Evolutionary conservation across 2,888 invertebrate genomes (phyloP).

Genomic region (Pandemis corylana): DNA sequence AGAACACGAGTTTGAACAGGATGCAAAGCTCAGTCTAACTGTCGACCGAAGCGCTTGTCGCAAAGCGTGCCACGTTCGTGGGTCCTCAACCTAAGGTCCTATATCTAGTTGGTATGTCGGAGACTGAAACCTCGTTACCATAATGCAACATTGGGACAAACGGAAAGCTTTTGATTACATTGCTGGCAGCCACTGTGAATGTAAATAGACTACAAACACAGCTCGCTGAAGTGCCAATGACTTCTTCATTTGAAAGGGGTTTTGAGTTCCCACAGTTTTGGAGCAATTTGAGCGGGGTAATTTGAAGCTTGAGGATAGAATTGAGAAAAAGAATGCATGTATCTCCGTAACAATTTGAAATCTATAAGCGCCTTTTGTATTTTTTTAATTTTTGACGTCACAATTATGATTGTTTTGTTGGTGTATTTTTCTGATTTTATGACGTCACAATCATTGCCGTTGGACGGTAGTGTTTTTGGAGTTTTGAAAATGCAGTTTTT

Average conservation of each 20-base stretch:
- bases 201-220: slow-evolving; percentile 61
- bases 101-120: slow-evolving; percentile 1
- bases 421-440: too few species aligned
- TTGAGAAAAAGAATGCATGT: background rate
- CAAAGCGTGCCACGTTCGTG: background rate
- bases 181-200: slow-evolving; percentile 64
- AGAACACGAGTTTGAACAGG: too few species aligned
- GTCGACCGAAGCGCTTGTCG: background rate
- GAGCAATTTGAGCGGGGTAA: slow-evolving; percentile 2
- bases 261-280: slow-evolving; percentile 16
- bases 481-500: too few species aligned
- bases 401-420: too few species aligned
- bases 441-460: too few species aligned
- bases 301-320: background rate
- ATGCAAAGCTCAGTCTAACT: too few species aligned
- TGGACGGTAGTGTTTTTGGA: too few species aligned
- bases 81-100: background rate
- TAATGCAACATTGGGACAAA: slow-evolving; percentile 71
- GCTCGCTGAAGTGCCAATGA: slow-evolving; percentile 55
- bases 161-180: slow-evolving; percentile 72
- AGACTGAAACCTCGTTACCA: slow-evolving; percentile 64
- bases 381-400: too few species aligned
- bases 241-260: slow-evolving; percentile 41
- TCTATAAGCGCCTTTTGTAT: too few species aligned
- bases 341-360: too few species aligned